phyloP scores from a whole-genome alignment of 2,797 vertebrate species.

The Pantherophis alleghaniensis region DNA sequence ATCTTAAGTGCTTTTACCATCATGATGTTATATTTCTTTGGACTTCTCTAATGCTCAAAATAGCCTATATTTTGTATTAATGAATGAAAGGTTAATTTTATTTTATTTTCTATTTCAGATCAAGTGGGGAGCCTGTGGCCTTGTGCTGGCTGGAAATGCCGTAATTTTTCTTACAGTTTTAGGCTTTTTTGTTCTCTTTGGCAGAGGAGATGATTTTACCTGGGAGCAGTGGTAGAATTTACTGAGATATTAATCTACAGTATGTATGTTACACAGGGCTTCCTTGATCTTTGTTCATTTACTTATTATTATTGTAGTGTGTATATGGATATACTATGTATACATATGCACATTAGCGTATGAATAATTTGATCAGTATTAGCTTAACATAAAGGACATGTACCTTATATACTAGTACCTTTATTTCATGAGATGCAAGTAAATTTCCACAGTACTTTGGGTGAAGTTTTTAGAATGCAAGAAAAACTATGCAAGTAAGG shows the following conservation, averaged over 20 bases:
- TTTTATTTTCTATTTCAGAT: constrained; percentile 80
- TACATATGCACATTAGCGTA: constrained; percentile 11
- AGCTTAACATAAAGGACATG: constrained; percentile 37
- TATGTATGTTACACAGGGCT: neutral
- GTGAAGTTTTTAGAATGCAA: neutral
- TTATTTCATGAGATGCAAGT: neutral
- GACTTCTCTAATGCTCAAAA: constrained; percentile 43
- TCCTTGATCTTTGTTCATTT: neutral
- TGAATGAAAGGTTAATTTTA: constrained; percentile 30
- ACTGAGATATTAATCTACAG: neutral
- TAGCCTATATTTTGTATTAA: constrained; percentile 3
- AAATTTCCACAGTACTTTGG: neutral
- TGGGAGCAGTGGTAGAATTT: constrained; percentile 92
- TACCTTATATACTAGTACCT: neutral
- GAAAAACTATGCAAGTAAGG: neutral
- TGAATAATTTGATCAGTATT: constrained; percentile 34
- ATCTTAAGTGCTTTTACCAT: constrained; percentile 54
- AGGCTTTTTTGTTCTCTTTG: constrained; percentile 93
- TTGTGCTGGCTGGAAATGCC: constrained; percentile 90
- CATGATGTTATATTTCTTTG: constrained; percentile 44
- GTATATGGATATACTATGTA: constrained; percentile 15
- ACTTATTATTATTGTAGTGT: neutral
- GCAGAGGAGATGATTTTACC: constrained; percentile 91
- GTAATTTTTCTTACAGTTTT: constrained; percentile 95
- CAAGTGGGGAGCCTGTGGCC: constrained; percentile 90